Evolutionary conservation across 2,797 vertebrate genomes (phyloP).

Genomic region (Chelon auratus): DNA sequence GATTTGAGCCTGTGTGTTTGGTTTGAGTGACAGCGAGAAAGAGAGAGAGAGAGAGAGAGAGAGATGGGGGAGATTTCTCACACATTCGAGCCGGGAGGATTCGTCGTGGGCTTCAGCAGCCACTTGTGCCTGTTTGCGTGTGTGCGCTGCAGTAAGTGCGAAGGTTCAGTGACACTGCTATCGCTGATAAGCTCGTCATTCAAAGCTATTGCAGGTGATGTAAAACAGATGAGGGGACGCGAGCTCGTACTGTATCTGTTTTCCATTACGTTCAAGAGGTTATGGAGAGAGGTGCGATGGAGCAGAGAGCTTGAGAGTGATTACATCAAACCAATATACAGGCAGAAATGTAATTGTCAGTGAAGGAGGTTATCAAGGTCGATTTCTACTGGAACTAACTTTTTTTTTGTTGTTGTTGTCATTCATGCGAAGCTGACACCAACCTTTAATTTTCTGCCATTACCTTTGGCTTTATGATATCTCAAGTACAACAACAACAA

Average conservation of each 20-base stretch:
- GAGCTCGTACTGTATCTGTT: conserved; percentile 65
- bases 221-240: conserved; percentile 74
- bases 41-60: neutral
- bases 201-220: conserved; percentile 72
- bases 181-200: conserved; percentile 72
- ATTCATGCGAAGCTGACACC: neutral
- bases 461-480: conserved; percentile 10
- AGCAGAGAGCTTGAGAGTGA: conserved; percentile 44
- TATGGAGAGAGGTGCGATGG: conserved; percentile 38
- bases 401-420: conserved; percentile 9
- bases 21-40: conserved; percentile 8
- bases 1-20: conserved; percentile 20
- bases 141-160: conserved; percentile 10
- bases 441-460: conserved; percentile 2
- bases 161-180: conserved; percentile 42
- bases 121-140: conserved; percentile 2
- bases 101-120: neutral
- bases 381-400: conserved; percentile 2
- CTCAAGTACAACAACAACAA: neutral
- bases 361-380: conserved; percentile 56
- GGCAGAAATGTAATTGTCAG: conserved; percentile 44
- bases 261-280: conserved; percentile 71
- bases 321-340: conserved; percentile 62
- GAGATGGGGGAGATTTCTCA: too few relatives aligned
- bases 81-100: conserved; percentile 7